Conservation (phyloP, 2,797 vertebrate genomes). For the Tauraco hartlaubi region DNA sequence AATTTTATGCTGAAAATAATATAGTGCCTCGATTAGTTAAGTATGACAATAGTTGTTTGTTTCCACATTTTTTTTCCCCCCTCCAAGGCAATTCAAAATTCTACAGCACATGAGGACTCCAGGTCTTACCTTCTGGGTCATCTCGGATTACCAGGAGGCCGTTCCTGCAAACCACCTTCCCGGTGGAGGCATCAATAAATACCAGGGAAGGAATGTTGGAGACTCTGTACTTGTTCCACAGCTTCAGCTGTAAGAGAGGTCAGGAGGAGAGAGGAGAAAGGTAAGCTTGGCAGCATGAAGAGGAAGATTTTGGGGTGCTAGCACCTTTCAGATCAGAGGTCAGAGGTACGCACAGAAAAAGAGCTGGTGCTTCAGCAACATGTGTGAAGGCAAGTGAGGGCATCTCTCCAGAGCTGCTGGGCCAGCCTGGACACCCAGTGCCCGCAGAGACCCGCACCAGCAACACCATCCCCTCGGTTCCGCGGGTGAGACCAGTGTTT, state of each 20-base stretch:
- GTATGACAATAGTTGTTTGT: background rate
- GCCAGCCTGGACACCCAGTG: background rate
- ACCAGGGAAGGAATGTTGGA: constrained; percentile 98
- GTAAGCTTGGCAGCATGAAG: background rate
- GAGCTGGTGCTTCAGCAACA: background rate
- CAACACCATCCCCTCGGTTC: background rate
- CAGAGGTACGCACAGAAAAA: background rate
- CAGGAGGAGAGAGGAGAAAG: background rate
- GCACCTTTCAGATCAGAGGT: background rate
- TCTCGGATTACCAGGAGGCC: constrained; percentile 95
- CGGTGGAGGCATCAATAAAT: constrained; percentile 92
- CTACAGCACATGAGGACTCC: background rate
- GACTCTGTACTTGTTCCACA: constrained; percentile 99
- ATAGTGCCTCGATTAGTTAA: constrained; percentile 3
- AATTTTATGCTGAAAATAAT: constrained; percentile 48
- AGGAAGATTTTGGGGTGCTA: background rate
- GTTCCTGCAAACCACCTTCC: constrained; percentile 95
- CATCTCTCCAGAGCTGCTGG: background rate
- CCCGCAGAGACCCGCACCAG: background rate
- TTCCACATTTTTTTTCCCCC: background rate
- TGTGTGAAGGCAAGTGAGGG: background rate
- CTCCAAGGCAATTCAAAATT: background rate
- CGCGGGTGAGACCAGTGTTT: fast-evolving
- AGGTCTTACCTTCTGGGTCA: constrained; percentile 93
- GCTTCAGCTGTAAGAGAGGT: constrained; percentile 88